These are phyloP conservation scores for Oxystoma pomonae DNA, from an alignment of 2,888 invertebrate species.

Conservation along the genomic window DNA sequence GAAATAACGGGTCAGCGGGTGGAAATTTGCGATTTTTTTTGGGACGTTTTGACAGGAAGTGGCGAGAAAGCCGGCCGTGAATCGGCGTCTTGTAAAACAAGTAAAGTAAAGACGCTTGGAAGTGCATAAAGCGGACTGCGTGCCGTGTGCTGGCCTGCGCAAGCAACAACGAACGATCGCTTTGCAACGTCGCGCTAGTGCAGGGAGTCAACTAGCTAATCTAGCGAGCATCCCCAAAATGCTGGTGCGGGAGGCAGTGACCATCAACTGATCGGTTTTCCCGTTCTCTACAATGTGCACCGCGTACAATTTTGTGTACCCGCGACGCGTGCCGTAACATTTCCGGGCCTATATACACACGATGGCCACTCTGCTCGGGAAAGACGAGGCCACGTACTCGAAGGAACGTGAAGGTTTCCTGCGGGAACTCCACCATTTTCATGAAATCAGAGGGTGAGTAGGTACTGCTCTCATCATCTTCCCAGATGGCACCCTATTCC, in stretches of 20 bases:
- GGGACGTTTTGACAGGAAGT: not conserved
- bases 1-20: slow-evolving; percentile 40
- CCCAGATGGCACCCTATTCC: too few species aligned
- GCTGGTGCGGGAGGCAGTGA: slow-evolving; percentile 44
- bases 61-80: not conserved
- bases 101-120: not conserved
- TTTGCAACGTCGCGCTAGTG: slow-evolving; percentile 49
- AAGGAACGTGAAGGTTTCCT: slow-evolving; percentile 77
- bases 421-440: slow-evolving; percentile 84
- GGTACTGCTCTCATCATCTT: too few species aligned
- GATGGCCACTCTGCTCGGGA: slow-evolving; percentile 62
- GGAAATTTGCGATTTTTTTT: not conserved
- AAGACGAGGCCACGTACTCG: slow-evolving; percentile 70
- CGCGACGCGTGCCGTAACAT: not conserved
- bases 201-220: slow-evolving; percentile 45
- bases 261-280: slow-evolving; percentile 38
- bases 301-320: not conserved
- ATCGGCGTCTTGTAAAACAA: not conserved
- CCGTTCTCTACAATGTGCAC: slow-evolving; percentile 27
- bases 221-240: slow-evolving; percentile 45
- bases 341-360: slow-evolving; percentile 35
- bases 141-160: slow-evolving; percentile 43
- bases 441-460: slow-evolving; percentile 86
- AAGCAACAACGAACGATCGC: slow-evolving; percentile 39
- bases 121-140: not conserved